phyloP scores from a whole-genome alignment of 2,888 invertebrate species.

The Mythimna albipuncta region DNA sequence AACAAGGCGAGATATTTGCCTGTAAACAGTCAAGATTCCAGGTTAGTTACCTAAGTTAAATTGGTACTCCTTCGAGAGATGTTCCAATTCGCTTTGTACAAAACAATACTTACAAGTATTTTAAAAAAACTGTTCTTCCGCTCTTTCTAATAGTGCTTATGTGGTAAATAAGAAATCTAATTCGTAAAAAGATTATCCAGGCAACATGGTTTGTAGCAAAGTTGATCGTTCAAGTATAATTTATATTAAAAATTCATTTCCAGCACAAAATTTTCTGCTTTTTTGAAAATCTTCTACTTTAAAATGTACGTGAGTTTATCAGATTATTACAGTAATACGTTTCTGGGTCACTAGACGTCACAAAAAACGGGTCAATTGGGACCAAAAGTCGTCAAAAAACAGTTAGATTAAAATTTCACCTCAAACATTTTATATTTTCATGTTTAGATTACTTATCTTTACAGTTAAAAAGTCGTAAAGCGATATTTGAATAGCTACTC shows the following conservation, averaged over 20 bases:
- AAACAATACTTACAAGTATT: too few relatives aligned
- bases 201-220: too few relatives aligned
- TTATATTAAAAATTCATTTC: neutral
- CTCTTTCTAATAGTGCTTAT: too few relatives aligned
- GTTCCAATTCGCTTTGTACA: too few relatives aligned
- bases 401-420: constrained; percentile 51
- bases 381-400: constrained; percentile 36
- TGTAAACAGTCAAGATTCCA: too few relatives aligned
- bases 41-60: too few relatives aligned
- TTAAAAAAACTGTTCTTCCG: too few relatives aligned
- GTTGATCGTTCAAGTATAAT: too few relatives aligned
- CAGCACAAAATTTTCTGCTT: neutral
- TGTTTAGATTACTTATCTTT: constrained; percentile 63
- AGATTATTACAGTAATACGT: constrained; percentile 12
- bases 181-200: too few relatives aligned
- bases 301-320: constrained; percentile 16
- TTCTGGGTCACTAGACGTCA: constrained; percentile 28
- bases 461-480: constrained; percentile 61
- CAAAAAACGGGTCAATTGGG: constrained; percentile 44
- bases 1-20: too few relatives aligned
- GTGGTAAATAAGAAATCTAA: too few relatives aligned
- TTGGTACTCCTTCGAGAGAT: too few relatives aligned
- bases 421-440: constrained; percentile 58
- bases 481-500: constrained; percentile 59
- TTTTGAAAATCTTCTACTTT: neutral